These are phyloP conservation scores for Campoplex capitator DNA, from an alignment of 2,888 invertebrate genomes.

Conservation along the genomic window DNA sequence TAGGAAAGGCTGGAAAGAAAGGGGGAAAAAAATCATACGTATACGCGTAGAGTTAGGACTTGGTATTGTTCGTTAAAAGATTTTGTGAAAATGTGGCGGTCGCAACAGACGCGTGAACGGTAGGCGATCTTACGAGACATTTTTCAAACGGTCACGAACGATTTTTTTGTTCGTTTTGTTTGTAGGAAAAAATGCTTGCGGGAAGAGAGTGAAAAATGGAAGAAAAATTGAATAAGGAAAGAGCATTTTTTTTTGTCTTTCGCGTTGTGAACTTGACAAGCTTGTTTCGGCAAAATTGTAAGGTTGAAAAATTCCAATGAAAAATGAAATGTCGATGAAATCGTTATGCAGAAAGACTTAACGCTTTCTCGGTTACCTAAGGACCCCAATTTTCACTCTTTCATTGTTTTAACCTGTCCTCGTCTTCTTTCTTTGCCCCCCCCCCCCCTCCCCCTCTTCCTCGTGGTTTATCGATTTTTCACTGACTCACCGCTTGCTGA, in stretches of 20 bases:
- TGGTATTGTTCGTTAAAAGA: slow-evolving; percentile 13
- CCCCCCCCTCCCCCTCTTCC: neutral
- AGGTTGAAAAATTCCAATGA: neutral
- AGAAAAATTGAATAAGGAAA: slow-evolving; percentile 3
- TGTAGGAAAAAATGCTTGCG: neutral
- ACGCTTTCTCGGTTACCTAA: slow-evolving; percentile 19
- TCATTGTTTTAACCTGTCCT: slow-evolving; percentile 11
- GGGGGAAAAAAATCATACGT: slow-evolving; percentile 52
- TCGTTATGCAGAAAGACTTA: neutral
- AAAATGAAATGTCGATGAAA: slow-evolving; percentile 46
- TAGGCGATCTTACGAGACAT: neutral
- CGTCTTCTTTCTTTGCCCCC: neutral
- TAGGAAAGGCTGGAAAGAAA: neutral
- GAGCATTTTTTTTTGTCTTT: neutral
- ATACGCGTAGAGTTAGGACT: slow-evolving; percentile 33
- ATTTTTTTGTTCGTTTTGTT: slow-evolving; percentile 9
- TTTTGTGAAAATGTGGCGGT: neutral
- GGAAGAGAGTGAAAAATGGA: neutral
- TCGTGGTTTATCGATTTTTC: slow-evolving; percentile 49
- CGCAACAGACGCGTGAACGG: neutral
- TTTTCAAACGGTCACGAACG: slow-evolving; percentile 13
- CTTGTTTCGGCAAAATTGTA: slow-evolving; percentile 14
- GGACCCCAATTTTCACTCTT: slow-evolving; percentile 34
- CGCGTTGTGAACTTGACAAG: slow-evolving; percentile 40
- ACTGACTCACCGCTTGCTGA: slow-evolving; percentile 46